These are phyloP conservation scores for Muntiacus muntjak DNA, from an alignment of 2,113 vertebrate genomes.

Conservation along the genomic window DNA sequence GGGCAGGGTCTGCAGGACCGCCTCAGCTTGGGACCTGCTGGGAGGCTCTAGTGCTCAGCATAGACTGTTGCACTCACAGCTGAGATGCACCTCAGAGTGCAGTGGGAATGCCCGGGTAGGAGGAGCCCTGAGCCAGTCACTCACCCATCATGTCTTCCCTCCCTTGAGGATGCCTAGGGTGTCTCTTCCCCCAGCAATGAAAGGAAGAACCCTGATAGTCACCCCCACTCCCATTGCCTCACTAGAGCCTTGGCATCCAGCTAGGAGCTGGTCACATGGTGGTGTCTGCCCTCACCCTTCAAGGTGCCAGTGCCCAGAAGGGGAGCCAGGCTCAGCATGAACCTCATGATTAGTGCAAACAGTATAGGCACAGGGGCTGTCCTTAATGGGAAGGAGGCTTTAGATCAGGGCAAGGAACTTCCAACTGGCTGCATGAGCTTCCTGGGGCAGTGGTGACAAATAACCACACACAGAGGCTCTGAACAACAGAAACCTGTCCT, in stretches of 20 bases:
- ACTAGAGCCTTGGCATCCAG: not conserved
- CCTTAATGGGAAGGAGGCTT: not conserved
- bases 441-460: not conserved
- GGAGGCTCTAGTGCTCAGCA: not conserved
- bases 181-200: not conserved
- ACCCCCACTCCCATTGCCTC: not conserved
- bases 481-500: not conserved
- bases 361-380: not conserved
- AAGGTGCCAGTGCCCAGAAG: too few relatives aligned
- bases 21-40: not conserved
- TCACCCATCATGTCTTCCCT: not conserved
- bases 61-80: not conserved
- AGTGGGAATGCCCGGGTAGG: not conserved
- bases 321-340: not conserved
- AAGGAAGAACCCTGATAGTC: not conserved
- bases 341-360: not conserved
- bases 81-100: fast-evolving
- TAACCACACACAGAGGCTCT: not conserved
- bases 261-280: too few relatives aligned
- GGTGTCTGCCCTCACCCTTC: too few relatives aligned
- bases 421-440: not conserved
- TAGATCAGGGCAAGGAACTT: not conserved
- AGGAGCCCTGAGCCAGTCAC: not conserved
- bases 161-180: not conserved
- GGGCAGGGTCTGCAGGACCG: not conserved